Percentiles rank a stretch among this genome's conserved stretches.
Evolutionary conservation across 2,888 invertebrate species (phyloP).

Genomic region (Gandaritis pyraliata): DNA sequence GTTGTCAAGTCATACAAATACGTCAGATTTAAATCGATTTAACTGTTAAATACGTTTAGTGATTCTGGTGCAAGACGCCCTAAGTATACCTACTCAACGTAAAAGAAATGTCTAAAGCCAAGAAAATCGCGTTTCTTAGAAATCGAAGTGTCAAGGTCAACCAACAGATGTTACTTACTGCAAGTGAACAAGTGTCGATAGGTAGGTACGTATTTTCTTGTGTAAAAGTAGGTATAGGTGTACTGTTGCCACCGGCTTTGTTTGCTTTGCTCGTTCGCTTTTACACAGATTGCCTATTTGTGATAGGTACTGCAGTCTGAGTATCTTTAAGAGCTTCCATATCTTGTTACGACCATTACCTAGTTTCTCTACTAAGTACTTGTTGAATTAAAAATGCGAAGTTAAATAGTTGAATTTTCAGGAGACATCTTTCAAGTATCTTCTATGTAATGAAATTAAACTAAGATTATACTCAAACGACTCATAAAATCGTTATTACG

Average conservation of each 20-base stretch:
- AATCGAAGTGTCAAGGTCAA: slow-evolving; percentile 32
- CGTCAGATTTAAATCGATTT: too few species aligned
- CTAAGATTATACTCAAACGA: too few species aligned
- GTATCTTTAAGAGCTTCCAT: slow-evolving; percentile 10
- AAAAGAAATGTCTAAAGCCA: slow-evolving; percentile 4
- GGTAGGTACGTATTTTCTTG: slow-evolving; percentile 28
- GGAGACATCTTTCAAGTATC: too few species aligned
- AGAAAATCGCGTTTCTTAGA: slow-evolving; percentile 17
- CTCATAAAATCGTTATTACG: too few species aligned
- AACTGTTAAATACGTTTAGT: too few species aligned
- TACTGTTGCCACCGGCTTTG: slow-evolving; percentile 36
- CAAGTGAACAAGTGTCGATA: slow-evolving; percentile 44
- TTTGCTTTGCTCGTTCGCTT: slow-evolving; percentile 47
- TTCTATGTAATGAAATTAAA: too few species aligned
- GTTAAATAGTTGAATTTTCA: too few species aligned
- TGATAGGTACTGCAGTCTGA: background rate
- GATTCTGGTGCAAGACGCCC: too few species aligned
- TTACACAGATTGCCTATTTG: slow-evolving; percentile 32
- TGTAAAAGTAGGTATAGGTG: slow-evolving; percentile 34
- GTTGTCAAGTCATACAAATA: too few species aligned
- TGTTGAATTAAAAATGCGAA: too few species aligned
- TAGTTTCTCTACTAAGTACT: too few species aligned
- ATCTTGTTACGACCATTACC: too few species aligned
- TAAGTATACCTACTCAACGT: background rate
- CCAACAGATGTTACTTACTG: slow-evolving; percentile 36